These are phyloP conservation scores for Trachelus iudaicus DNA, from an alignment of 2,888 invertebrate genomes.

Conservation along the genomic window DNA sequence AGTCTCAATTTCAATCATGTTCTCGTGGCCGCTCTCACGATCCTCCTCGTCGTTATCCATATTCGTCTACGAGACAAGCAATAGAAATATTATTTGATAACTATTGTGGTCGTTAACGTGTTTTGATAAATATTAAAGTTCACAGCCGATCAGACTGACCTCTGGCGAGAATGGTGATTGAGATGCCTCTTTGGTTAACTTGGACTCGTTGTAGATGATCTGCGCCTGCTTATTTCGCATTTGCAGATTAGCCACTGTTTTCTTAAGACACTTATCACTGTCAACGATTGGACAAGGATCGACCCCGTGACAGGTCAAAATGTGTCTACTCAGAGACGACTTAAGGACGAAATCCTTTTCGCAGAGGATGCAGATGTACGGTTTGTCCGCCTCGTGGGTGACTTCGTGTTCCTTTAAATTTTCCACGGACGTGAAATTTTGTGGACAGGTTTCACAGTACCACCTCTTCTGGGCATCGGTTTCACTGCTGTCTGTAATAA, in stretches of 20 bases:
- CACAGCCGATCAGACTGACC: slow-evolving; percentile 17
- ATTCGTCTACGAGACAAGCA: slow-evolving; percentile 23
- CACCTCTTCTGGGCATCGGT: slow-evolving; percentile 49
- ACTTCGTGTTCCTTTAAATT: slow-evolving; percentile 56
- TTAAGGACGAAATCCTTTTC: slow-evolving; percentile 66
- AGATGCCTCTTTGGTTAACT: slow-evolving; percentile 41
- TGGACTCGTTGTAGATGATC: slow-evolving; percentile 37
- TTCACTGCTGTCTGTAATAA: slow-evolving; percentile 34
- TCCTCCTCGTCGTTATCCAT: slow-evolving; percentile 53
- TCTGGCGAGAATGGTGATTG: slow-evolving; percentile 39
- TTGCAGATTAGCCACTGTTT: slow-evolving; percentile 31
- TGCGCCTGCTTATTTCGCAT: slow-evolving; percentile 29
- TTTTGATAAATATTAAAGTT: background rate
- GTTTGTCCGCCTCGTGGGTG: slow-evolving; percentile 56
- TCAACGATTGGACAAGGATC: slow-evolving; percentile 64
- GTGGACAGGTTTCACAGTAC: slow-evolving; percentile 58
- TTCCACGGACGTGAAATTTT: slow-evolving; percentile 51
- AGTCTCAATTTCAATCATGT: slow-evolving; percentile 64
- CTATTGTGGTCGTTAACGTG: background rate
- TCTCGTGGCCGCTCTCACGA: slow-evolving; percentile 51
- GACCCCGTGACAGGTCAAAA: slow-evolving; percentile 68
- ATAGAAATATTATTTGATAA: background rate
- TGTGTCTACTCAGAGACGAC: slow-evolving; percentile 67
- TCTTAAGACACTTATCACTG: slow-evolving; percentile 56
- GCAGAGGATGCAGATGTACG: slow-evolving; percentile 68